These are phyloP conservation scores for Drosophila virilis DNA, from an alignment of 1,140 invertebrate species.

Conservation along the genomic window DNA sequence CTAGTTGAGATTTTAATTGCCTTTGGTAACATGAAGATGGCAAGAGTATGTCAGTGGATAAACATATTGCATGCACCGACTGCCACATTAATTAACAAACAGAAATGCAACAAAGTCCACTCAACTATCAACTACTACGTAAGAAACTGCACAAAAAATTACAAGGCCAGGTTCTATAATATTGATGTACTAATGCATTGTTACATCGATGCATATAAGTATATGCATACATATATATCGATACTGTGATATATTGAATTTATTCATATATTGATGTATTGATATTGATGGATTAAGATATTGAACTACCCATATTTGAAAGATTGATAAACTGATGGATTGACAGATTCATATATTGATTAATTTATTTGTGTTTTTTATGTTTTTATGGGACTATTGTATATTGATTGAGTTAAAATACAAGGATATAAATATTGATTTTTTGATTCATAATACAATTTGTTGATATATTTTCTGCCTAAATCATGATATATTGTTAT, in stretches of 20 bases:
- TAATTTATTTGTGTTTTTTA: no score
- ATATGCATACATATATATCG: no score
- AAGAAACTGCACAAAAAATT: background rate
- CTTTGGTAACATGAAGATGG: constrained; percentile 30
- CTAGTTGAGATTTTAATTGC: constrained; percentile 71
- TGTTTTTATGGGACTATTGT: no score
- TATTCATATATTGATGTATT: background rate
- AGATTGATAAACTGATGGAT: background rate
- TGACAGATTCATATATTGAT: background rate
- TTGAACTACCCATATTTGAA: background rate
- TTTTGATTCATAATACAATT: no score
- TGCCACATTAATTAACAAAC: constrained; percentile 67
- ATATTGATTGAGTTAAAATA: no score
- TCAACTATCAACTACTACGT: background rate
- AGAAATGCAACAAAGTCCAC: constrained; percentile 2
- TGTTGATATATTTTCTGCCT: no score
- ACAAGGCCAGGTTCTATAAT: no score
- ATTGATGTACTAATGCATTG: no score
- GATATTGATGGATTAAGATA: background rate
- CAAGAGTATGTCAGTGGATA: constrained; percentile 28
- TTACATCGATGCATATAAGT: no score
- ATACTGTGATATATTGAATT: background rate
- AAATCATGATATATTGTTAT: no score
- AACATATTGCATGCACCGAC: constrained; percentile 36
- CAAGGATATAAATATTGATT: no score